Evolutionary conservation across 2,797 vertebrate species (phyloP).

Genomic region (Hypotaenidia okinawae): DNA sequence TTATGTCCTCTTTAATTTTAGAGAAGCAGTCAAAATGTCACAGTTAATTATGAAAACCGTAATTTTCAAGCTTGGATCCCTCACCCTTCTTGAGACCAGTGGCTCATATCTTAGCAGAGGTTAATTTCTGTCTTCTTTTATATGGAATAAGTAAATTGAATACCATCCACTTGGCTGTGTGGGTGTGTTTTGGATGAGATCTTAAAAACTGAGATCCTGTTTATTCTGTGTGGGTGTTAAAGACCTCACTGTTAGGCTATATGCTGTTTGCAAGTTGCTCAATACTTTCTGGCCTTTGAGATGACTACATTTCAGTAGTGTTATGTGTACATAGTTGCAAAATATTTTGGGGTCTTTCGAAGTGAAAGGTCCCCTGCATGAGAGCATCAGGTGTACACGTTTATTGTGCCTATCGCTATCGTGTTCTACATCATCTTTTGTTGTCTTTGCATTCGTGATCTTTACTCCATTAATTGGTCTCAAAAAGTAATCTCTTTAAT

Average conservation of each 20-base stretch:
- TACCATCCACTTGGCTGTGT: background rate
- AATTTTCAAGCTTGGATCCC: background rate
- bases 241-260: background rate
- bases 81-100: background rate
- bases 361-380: background rate
- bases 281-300: background rate
- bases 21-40: constrained; percentile 8
- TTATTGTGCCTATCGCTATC: background rate
- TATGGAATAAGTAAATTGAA: constrained; percentile 2
- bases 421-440: background rate
- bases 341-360: background rate
- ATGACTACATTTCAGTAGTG: background rate
- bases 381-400: background rate
- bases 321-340: background rate
- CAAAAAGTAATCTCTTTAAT: background rate
- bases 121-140: background rate
- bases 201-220: constrained; percentile 21
- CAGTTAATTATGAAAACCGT: background rate
- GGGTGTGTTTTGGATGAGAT: constrained; percentile 35
- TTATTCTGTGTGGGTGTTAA: constrained; percentile 25
- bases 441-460: background rate
- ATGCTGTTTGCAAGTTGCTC: background rate
- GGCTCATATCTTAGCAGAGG: background rate
- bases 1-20: constrained; percentile 1
- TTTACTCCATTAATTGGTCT: background rate